Evolutionary conservation across 1,140 invertebrate species (phyloP).

Genomic region (Telenomus remus): DNA sequence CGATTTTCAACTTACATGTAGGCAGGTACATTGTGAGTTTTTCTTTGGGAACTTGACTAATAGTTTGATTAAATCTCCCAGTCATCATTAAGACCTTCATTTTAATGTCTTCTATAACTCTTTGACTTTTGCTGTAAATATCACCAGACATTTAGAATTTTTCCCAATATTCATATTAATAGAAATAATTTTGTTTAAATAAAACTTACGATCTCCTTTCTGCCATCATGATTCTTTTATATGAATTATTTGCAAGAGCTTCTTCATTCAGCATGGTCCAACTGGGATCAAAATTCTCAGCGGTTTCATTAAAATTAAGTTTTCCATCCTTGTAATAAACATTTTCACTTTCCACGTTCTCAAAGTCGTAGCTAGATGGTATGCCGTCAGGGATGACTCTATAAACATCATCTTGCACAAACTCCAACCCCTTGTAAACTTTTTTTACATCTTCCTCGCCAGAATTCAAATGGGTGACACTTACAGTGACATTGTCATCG

Average conservation of each 20-base stretch:
- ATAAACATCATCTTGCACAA: constrained; percentile 72
- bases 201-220: constrained; percentile 68
- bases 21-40: constrained; percentile 70
- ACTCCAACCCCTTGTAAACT: constrained; percentile 70
- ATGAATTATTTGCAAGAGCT: constrained; percentile 59
- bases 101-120: constrained; percentile 72
- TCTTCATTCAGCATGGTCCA: constrained; percentile 53
- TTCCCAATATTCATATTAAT: too few species aligned
- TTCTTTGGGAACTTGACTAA: constrained; percentile 66
- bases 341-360: constrained; percentile 44
- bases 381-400: constrained; percentile 67
- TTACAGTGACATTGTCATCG: too few species aligned
- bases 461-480: background rate
- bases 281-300: constrained; percentile 5
- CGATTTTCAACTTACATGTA: constrained; percentile 65
- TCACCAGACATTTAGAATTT: too few species aligned
- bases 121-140: constrained; percentile 69
- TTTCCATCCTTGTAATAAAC: constrained; percentile 48
- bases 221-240: constrained; percentile 61
- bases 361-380: constrained; percentile 44
- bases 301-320: constrained; percentile 39
- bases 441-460: constrained; percentile 30
- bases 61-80: constrained; percentile 67
- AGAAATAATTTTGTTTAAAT: constrained; percentile 15
- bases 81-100: constrained; percentile 67